Evolutionary conservation across 2,888 invertebrate genomes (phyloP).

Genomic region (Synanthedon andrenaeformis): DNA sequence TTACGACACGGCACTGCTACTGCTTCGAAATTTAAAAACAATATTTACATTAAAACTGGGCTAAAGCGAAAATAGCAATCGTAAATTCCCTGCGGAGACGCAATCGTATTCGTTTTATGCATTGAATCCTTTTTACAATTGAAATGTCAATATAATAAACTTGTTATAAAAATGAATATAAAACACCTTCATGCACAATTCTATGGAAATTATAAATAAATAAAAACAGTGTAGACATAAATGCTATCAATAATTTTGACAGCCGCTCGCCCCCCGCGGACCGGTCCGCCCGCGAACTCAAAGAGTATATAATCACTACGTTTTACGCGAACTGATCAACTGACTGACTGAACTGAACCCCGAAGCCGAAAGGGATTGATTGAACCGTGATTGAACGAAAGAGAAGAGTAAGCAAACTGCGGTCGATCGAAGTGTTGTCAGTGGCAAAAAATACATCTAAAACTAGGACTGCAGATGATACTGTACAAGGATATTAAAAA

Average conservation of each 20-base stretch:
- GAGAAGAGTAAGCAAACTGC: slow-evolving; percentile 13
- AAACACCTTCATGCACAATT: not conserved
- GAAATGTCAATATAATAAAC: not conserved
- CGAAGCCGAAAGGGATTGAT: not conserved
- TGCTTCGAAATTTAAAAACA: slow-evolving; percentile 50
- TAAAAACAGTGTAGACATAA: too few relatives aligned
- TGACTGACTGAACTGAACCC: slow-evolving; percentile 1
- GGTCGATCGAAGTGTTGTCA: slow-evolving; percentile 56
- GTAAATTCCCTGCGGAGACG: not conserved
- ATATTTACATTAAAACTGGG: slow-evolving; percentile 58
- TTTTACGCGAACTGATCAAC: too few relatives aligned
- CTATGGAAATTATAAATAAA: not conserved
- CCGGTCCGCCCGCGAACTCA: slow-evolving; percentile 19
- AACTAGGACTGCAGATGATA: too few relatives aligned
- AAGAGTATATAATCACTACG: too few relatives aligned
- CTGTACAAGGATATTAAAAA: too few relatives aligned
- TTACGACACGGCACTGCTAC: slow-evolving; percentile 19
- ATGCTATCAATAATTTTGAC: slow-evolving; percentile 26
- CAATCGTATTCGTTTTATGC: not conserved
- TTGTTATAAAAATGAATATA: not conserved
- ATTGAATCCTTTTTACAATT: not conserved
- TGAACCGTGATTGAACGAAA: too few relatives aligned
- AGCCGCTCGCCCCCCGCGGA: slow-evolving; percentile 32
- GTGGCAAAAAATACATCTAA: slow-evolving; percentile 1
- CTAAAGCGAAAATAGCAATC: slow-evolving; percentile 57